Conservation (phyloP, 2,113 vertebrate species). For the Dolichotis patagonum region DNA sequence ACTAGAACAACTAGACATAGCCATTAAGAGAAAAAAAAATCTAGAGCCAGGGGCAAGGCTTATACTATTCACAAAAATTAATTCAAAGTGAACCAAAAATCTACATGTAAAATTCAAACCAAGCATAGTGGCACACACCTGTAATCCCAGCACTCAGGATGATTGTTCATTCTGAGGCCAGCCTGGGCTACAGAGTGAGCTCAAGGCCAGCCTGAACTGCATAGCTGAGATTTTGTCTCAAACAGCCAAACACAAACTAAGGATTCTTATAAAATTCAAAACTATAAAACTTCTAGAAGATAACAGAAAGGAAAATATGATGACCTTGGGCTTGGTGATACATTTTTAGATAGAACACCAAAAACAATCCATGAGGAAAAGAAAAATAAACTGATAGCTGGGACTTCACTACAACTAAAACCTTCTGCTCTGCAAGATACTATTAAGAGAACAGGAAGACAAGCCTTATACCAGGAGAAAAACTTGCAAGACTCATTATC, state of each 20-base stretch:
- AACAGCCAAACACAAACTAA: too few relatives aligned
- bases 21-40: not conserved
- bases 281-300: not conserved
- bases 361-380: constrained; percentile 8
- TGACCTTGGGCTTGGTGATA: not conserved
- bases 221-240: too few relatives aligned
- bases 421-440: not conserved
- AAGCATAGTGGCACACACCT: too few relatives aligned
- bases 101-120: constrained; percentile 11
- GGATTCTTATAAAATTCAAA: not conserved
- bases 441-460: constrained; percentile 30
- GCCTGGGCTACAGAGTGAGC: too few relatives aligned
- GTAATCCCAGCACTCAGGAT: too few relatives aligned
- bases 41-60: not conserved
- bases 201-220: too few relatives aligned
- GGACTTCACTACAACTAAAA: constrained; percentile 38
- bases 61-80: constrained; percentile 7
- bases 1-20: not conserved
- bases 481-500: not conserved
- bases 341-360: constrained; percentile 26
- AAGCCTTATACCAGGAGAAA: not conserved
- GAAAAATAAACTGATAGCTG: not conserved
- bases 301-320: constrained; percentile 46
- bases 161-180: too few relatives aligned
- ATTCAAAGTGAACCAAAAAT: not conserved